Evolutionary conservation across 2,888 invertebrate species (phyloP).

Genomic region (Osmoderma eremita): DNA sequence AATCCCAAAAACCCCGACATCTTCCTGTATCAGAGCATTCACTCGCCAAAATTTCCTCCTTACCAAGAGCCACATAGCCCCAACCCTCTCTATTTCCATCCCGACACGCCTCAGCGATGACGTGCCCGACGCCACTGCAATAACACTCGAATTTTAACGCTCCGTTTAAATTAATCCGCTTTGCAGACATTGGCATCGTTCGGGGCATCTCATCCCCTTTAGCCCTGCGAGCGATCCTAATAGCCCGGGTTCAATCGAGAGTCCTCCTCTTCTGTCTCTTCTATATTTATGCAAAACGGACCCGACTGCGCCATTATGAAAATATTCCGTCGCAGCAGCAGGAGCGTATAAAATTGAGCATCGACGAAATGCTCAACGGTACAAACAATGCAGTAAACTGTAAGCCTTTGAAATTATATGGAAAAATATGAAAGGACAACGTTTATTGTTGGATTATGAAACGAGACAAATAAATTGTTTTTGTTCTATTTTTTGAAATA

Average conservation of each 20-base stretch:
- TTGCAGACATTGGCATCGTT: constrained; percentile 19
- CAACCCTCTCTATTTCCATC: too few relatives aligned
- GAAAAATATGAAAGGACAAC: too few relatives aligned
- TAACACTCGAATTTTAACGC: constrained; percentile 34
- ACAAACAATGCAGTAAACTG: too few relatives aligned
- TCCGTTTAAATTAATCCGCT: constrained; percentile 36
- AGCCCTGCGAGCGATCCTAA: background rate
- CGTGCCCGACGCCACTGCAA: constrained; percentile 18
- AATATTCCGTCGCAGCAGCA: constrained; percentile 3
- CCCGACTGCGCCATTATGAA: constrained; percentile 19
- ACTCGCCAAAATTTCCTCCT: too few relatives aligned
- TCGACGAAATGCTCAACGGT: background rate
- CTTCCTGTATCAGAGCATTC: too few relatives aligned
- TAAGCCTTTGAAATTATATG: too few relatives aligned
- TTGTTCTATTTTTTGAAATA: too few relatives aligned
- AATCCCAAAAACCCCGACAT: too few relatives aligned
- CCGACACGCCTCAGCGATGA: background rate
- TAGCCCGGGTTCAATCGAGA: background rate
- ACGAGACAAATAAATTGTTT: too few relatives aligned
- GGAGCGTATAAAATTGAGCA: background rate
- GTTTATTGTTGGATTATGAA: too few relatives aligned
- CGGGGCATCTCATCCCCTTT: background rate
- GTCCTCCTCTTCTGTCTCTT: background rate
- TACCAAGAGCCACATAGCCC: too few relatives aligned
- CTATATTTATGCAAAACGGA: constrained; percentile 18